These are phyloP conservation scores for Porites australiensis DNA, from an alignment of 64 coral and sea anemone species.

Conservation along the genomic window DNA sequence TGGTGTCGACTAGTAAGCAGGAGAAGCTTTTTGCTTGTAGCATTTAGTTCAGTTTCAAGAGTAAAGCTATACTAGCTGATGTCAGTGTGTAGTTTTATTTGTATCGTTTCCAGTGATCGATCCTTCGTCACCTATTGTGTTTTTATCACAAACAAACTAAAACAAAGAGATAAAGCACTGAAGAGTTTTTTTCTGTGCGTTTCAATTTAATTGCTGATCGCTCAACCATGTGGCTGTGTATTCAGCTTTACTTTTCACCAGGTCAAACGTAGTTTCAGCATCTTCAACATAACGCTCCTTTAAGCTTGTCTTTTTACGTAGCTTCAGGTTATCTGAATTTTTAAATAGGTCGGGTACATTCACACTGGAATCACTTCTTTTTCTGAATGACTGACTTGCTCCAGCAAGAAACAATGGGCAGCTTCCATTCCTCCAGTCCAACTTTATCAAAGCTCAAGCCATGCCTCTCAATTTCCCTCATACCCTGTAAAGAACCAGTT, in stretches of 20 bases:
- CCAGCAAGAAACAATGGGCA: background rate
- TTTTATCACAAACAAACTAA: no score
- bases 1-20: no score
- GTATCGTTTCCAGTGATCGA: no score
- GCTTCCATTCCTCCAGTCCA: background rate
- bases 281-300: background rate
- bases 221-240: conserved; percentile 1
- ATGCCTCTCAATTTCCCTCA: background rate
- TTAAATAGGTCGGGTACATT: background rate
- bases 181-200: background rate
- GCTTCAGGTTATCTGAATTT: background rate
- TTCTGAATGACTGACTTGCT: background rate
- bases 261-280: background rate
- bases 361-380: background rate
- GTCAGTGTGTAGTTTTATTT: no score
- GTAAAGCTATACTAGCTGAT: no score
- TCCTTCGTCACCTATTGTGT: no score
- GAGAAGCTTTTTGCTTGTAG: no score
- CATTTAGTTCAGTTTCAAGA: no score
- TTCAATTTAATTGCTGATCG: background rate
- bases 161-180: no score
- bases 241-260: background rate
- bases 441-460: background rate
- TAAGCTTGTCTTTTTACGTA: background rate
- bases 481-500: background rate